Base-by-base conservation (phyloP, 2,113 vertebrate species). In the Hemiscyllium ocellatum region DNA sequence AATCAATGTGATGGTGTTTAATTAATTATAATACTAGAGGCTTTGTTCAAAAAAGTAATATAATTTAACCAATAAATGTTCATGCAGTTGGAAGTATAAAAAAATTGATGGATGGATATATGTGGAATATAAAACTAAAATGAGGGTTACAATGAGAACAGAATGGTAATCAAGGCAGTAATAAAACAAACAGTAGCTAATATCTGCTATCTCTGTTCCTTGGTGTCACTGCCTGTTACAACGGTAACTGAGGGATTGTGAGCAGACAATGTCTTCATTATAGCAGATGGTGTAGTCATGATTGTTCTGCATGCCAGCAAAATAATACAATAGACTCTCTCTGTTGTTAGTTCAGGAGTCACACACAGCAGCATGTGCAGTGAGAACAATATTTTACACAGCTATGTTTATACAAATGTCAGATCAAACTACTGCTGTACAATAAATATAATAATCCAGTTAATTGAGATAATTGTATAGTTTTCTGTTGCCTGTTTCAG, bases 221-320 rank as follows among this genome's bases (percentile, higher is more conserved):
- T 37, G 65, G n/a, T 93, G 66, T 94, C 91, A 68, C 91, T 69
- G 66, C 66, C n/a, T 94, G 61, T 94, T 94, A 68, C 66, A 94
- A 4, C 17, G 24, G 33, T n/a, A 42, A 61, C n/a, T 68, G 65
- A 68, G 90, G 90, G n/a, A 68, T 94, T 68, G 65, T 94, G 37
- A 94, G n/a, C 61, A 68, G 65, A 89, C 86, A 94, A n/a, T 94
- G 65, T 65, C 90, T 68, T 94, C 33, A 68, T 94, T 37, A 94
- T 94, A 66, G 56, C 61, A 68, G 90, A 94, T 42, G 90, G 90
- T 20, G 33, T 5, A 68, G 90, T 68, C 65, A 17, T 94, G 90
- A 94, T 42, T 94, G 90, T 37, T 93, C 65, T 37, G n/a, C 37
- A n/a, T 94, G 68, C 29, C 90, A 68, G 65, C 61, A 37, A 65